phyloP scores from a whole-genome alignment of 37 sponge, comb jelly and placozoan genomes.

The Ephydatia muelleri region DNA sequence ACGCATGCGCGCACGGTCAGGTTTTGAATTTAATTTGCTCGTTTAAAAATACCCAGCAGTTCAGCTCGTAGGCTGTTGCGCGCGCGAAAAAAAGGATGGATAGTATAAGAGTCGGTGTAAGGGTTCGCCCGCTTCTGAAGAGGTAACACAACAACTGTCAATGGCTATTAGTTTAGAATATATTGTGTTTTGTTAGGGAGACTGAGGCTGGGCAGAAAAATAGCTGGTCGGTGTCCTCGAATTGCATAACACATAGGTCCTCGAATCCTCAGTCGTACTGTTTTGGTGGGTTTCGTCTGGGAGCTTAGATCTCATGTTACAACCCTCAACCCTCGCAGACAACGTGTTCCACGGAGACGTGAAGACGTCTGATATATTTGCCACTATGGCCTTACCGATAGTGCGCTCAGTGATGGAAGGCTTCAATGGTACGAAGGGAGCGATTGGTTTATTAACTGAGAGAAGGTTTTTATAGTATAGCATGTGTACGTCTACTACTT shows the following conservation, averaged over 20 bases:
- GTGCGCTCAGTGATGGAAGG: slow-evolving; percentile 80
- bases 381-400: slow-evolving; percentile 55
- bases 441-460: slow-evolving; percentile 6
- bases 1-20: too few species aligned
- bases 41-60: too few species aligned
- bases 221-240: neutral
- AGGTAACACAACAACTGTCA: slow-evolving; percentile 29
- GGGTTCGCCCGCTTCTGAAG: slow-evolving; percentile 55
- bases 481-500: neutral
- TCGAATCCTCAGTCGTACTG: neutral
- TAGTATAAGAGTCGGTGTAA: slow-evolving; percentile 56
- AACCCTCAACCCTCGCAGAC: slow-evolving; percentile 47
- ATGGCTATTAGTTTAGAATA: neutral
- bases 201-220: neutral
- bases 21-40: too few species aligned
- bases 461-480: neutral
- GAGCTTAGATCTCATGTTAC: neutral
- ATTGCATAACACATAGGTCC: neutral
- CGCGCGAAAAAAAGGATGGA: slow-evolving; percentile 45
- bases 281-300: neutral
- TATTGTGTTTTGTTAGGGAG: neutral
- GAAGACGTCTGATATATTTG: slow-evolving; percentile 37
- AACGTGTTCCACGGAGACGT: slow-evolving; percentile 45
- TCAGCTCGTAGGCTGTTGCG: too few species aligned
- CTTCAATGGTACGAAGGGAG: slow-evolving; percentile 70